Evolutionary conservation across 2,797 vertebrate genomes (phyloP).

Genomic region (Synanceia verrucosa): DNA sequence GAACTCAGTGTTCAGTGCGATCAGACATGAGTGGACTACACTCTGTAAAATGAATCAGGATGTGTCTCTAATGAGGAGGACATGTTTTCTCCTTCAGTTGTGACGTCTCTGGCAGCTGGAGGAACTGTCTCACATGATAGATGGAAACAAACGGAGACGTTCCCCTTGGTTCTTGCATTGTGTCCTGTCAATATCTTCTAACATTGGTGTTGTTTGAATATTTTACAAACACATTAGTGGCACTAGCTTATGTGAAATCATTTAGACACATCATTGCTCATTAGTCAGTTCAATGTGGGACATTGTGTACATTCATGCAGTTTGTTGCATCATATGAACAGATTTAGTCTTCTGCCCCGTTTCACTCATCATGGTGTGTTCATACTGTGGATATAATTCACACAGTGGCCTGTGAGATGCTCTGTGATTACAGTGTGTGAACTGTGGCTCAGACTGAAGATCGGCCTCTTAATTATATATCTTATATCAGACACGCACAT

Average conservation of each 20-base stretch:
- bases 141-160: neutral
- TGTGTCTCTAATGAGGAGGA: constrained; percentile 3
- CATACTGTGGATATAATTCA: neutral
- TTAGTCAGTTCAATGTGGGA: neutral
- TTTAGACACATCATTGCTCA: neutral
- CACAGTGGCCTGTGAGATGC: neutral
- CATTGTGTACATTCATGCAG: constrained; percentile 17
- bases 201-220: neutral
- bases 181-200: neutral
- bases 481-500: no score
- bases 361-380: neutral
- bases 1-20: constrained; percentile 15
- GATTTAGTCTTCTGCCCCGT: neutral
- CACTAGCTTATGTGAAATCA: constrained; percentile 8
- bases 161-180: neutral
- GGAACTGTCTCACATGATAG: neutral
- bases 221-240: neutral
- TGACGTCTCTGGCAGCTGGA: neutral
- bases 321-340: neutral
- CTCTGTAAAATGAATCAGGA: constrained; percentile 12
- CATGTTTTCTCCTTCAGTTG: neutral
- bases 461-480: no score
- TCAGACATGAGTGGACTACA: constrained; percentile 22
- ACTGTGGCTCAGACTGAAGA: constrained; percentile 2
- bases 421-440: constrained; percentile 3